These are phyloP conservation scores for Pteronura brasiliensis DNA, from an alignment of 2,113 vertebrate genomes.

Conservation along the genomic window DNA sequence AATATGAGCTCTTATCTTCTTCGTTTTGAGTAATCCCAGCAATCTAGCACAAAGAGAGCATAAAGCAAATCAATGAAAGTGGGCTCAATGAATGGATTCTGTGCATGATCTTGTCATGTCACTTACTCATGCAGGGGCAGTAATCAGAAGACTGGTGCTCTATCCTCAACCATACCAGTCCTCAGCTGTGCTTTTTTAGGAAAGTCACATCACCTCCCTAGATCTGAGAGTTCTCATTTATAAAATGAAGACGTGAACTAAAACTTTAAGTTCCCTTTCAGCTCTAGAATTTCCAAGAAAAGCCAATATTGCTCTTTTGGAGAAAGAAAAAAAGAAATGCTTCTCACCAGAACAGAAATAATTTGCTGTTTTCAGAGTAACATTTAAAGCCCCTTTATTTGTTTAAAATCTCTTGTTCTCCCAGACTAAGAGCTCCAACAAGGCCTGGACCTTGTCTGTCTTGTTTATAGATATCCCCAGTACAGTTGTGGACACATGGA, in stretches of 20 bases:
- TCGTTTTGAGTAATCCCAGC: background rate
- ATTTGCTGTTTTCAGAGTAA: background rate
- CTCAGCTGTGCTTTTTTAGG: background rate
- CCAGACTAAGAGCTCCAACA: background rate
- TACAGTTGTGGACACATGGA: background rate
- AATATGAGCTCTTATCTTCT: background rate
- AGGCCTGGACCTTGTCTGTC: background rate
- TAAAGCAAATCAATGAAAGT: background rate
- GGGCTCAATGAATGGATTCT: background rate
- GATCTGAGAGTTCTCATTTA: background rate
- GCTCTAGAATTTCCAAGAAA: constrained; percentile 31
- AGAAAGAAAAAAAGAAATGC: background rate
- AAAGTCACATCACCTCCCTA: background rate
- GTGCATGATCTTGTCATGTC: no score
- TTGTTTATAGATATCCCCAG: no score
- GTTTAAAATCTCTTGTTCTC: background rate
- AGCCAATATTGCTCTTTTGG: background rate
- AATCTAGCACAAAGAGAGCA: background rate
- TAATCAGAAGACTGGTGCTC: background rate
- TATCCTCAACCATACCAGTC: background rate
- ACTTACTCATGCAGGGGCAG: accelerated
- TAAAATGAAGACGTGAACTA: background rate
- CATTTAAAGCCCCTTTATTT: background rate
- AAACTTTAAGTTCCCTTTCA: background rate
- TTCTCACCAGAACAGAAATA: background rate